Evolutionary conservation across 2,113 vertebrate genomes (phyloP).

Genomic region (Lagopus leucura): DNA sequence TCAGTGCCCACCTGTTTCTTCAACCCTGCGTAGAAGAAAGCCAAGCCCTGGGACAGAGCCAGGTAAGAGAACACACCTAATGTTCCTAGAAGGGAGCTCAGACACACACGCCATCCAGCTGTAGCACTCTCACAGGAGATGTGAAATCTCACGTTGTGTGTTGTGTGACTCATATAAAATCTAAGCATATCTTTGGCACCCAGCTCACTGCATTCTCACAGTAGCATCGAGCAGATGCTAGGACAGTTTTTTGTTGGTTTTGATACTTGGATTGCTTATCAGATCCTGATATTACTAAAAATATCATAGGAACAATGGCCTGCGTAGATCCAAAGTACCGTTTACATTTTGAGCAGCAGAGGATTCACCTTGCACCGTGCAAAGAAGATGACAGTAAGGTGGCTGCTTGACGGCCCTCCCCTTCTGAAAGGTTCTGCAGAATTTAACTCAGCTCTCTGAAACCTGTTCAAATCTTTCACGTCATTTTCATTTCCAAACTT

Average conservation of each 20-base stretch:
- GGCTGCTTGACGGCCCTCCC: neutral
- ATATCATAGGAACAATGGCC: neutral
- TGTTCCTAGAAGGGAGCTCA: neutral
- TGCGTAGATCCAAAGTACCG: neutral
- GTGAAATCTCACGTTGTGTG: neutral
- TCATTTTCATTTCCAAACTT: neutral
- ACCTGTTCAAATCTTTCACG: neutral
- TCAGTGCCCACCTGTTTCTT: neutral
- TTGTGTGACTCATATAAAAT: neutral
- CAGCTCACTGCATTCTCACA: neutral
- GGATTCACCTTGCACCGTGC: neutral
- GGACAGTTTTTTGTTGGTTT: neutral
- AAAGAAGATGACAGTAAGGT: neutral
- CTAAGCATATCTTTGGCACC: neutral
- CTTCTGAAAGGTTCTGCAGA: neutral
- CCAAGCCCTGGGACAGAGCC: slow-evolving; percentile 26
- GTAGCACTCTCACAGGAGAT: neutral
- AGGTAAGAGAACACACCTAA: slow-evolving; percentile 39
- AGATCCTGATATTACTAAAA: neutral
- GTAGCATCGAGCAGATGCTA: neutral
- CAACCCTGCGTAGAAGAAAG: neutral
- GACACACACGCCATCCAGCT: neutral
- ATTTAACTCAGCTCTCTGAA: neutral
- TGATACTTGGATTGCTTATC: neutral
- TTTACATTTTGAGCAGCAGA: neutral